phyloP scores from a whole-genome alignment of 2,113 vertebrate genomes.

The Burhinus oedicnemus region DNA sequence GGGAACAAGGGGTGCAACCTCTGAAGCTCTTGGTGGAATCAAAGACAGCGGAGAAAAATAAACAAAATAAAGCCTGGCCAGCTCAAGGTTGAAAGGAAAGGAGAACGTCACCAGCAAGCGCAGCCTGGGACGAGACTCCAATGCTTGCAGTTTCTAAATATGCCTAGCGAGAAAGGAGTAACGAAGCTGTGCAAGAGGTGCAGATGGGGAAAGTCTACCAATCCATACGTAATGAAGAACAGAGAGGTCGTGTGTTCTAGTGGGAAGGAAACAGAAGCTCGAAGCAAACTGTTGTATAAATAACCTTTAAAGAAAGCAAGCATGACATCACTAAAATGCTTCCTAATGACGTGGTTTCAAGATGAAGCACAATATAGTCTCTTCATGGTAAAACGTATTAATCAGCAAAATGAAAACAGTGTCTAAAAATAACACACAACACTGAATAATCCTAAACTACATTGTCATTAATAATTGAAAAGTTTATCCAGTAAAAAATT shows the following conservation, averaged over 20 bases:
- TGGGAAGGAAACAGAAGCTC: neutral
- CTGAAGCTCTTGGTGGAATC: neutral
- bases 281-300: neutral
- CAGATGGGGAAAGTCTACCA: neutral
- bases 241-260: neutral
- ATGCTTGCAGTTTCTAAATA: neutral
- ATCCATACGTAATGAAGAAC: fast-evolving
- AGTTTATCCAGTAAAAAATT: neutral
- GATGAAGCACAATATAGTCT: neutral
- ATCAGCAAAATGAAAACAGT: neutral
- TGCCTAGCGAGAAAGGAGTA: neutral
- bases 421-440: neutral
- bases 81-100: neutral
- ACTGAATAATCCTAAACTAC: neutral
- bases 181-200: neutral
- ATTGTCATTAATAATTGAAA: neutral
- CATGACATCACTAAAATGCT: conserved; percentile 13
- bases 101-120: neutral
- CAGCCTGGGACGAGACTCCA: neutral
- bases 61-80: neutral
- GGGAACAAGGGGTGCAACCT: neutral
- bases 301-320: conserved; percentile 25
- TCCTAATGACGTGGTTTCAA: neutral
- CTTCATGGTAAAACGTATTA: neutral
- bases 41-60: neutral